Conservation (phyloP, 2,888 invertebrate species). For the Acanthoscelides obtectus region DNA sequence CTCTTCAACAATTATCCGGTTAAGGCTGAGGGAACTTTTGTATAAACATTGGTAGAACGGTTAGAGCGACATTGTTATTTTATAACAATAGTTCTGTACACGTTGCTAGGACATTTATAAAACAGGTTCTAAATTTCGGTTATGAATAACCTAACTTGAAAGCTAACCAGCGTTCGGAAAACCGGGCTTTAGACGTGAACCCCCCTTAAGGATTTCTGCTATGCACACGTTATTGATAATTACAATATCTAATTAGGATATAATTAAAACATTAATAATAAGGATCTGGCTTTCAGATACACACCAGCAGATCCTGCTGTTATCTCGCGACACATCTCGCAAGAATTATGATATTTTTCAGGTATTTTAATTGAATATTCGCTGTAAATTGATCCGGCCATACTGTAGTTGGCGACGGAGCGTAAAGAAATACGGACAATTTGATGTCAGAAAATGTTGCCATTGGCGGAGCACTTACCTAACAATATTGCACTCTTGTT, state of each 20-base stretch:
- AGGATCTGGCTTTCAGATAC: neutral
- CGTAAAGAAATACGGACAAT: neutral
- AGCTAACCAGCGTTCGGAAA: too few species aligned
- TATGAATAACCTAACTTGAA: too few species aligned
- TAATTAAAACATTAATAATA: constrained; percentile 7
- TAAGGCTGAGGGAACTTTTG: too few species aligned
- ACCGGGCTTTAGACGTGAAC: too few species aligned
- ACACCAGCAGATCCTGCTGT: neutral
- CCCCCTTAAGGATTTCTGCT: neutral
- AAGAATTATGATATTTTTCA: constrained; percentile 9
- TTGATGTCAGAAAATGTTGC: neutral
- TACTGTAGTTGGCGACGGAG: neutral
- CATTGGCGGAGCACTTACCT: neutral
- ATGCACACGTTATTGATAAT: neutral
- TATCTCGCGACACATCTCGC: constrained; percentile 2
- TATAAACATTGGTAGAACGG: too few species aligned
- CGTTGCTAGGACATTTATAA: too few species aligned
- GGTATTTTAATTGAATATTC: constrained; percentile 8
- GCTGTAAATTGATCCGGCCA: constrained; percentile 6
- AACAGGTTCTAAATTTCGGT: too few species aligned
- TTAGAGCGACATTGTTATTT: too few species aligned
- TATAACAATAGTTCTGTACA: too few species aligned
- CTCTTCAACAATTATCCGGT: too few species aligned
- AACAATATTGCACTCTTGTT: too few species aligned
- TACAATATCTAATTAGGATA: constrained; percentile 3